Evolutionary conservation across 2,113 vertebrate species (phyloP).

Genomic region (Nymphicus hollandicus): DNA sequence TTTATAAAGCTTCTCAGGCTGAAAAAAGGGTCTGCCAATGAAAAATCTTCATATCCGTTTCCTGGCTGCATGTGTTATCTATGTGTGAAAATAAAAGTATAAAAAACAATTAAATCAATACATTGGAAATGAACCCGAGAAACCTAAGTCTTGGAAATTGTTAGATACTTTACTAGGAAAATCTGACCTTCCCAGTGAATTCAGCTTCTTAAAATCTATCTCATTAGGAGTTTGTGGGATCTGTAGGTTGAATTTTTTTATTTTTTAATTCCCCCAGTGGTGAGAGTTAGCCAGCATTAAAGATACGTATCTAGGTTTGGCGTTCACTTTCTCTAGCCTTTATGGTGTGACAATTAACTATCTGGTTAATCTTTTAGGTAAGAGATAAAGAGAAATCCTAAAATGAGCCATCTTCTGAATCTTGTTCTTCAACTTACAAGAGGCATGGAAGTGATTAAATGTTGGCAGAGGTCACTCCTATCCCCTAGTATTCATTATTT

Average conservation of each 20-base stretch:
- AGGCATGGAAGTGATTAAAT: background rate
- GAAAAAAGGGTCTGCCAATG: background rate
- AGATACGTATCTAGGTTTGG: background rate
- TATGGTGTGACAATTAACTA: background rate
- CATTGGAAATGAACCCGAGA: background rate
- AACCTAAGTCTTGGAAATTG: background rate
- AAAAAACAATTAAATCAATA: background rate
- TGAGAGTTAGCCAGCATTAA: background rate
- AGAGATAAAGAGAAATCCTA: background rate
- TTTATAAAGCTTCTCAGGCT: background rate
- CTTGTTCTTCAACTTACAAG: background rate
- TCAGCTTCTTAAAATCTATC: background rate
- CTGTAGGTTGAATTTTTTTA: background rate
- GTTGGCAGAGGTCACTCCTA: background rate
- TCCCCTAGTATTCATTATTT: background rate
- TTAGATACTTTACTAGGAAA: background rate
- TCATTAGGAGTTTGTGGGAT: background rate
- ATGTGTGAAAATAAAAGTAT: background rate
- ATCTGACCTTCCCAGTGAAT: background rate
- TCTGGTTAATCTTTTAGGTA: background rate
- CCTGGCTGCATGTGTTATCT: background rate
- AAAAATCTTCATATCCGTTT: background rate
- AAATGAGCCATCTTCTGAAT: background rate
- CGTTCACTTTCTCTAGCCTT: background rate
- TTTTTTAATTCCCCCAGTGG: rapidly evolving